These are phyloP conservation scores for Protonemura montana DNA, from an alignment of 2,888 invertebrate genomes.

Conservation along the genomic window DNA sequence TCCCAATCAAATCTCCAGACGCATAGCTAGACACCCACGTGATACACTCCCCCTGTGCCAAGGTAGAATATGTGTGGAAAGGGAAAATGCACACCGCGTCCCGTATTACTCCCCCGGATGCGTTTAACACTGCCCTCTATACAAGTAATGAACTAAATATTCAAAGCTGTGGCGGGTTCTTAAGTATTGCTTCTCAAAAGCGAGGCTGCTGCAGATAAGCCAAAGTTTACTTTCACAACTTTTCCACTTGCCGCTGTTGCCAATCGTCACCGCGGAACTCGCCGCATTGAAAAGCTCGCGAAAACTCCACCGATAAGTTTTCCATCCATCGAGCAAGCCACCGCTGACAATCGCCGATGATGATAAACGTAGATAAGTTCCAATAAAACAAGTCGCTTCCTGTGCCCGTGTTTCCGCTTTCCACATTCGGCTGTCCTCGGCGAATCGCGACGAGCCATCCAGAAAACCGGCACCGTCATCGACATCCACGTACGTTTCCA, in stretches of 20 bases:
- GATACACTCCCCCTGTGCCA: too few relatives aligned
- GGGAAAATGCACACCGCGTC: too few relatives aligned
- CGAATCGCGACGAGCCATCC: not conserved
- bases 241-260: not conserved
- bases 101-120: too few relatives aligned
- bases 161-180: too few relatives aligned
- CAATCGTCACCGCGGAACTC: not conserved
- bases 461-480: not conserved
- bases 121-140: too few relatives aligned
- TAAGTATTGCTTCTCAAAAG: not conserved
- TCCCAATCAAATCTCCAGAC: too few relatives aligned
- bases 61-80: too few relatives aligned
- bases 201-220: not conserved
- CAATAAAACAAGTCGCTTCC: not conserved
- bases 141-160: too few relatives aligned
- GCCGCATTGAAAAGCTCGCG: not conserved
- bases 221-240: not conserved
- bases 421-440: slow-evolving; percentile 1
- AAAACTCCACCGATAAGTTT: not conserved
- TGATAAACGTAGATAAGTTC: not conserved
- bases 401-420: not conserved
- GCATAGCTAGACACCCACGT: too few relatives aligned
- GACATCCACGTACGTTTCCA: not conserved
- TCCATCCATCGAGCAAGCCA: not conserved
- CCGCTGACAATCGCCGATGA: not conserved